Evolutionary conservation across 2,888 invertebrate species (phyloP), one percentile per base, ranked within the genome.

Genomic region (Dasysyrphus tricinctus): DNA sequence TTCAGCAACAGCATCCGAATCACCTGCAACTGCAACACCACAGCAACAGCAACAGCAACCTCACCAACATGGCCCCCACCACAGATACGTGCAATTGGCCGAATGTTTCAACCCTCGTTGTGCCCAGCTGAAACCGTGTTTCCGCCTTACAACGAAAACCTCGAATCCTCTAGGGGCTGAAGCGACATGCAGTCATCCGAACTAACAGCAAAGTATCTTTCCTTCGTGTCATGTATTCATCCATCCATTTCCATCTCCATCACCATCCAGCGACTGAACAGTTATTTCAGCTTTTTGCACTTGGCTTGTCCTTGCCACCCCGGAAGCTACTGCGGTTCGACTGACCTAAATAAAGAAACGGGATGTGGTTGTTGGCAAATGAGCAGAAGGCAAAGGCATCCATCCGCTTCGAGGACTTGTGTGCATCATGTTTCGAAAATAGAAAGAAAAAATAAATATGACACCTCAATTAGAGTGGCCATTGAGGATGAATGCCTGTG

Each of bases 91-190:
- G 90, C 89, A 90, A 89, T 89, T 90, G 90, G 91, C 90, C 91
- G 88, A 90, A 90, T 89, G 90, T 91, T 80, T 89, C 91, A 88
- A 91, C 88, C 65, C 88, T 91, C 80, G 90, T 92, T 89, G 91
- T 92, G 89, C 92, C 92, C 89, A 92, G 92, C 91, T 92, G 92
- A 92, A 91, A 88, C 77, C 24, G 51, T 73, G 65, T 47, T 32
- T 54, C 63, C 69, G 29, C 61, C 63, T 57, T 74, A 37, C 81
- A 78, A 67, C 75, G 72, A 86, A 80, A 61, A 77, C 9, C 67
- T 24, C 39, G 61, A 74, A 34, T 69, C 51, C 77, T 80, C 74
- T 77, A 73, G 78, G 70, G 72, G 75, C 75, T 72, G 47, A 63
- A 75, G 42, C 80, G 34, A 74, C 81, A 81, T 73, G 57, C 69